Base-by-base conservation (phyloP, 1,140 invertebrate genomes). In the Cherax destructor region DNA sequence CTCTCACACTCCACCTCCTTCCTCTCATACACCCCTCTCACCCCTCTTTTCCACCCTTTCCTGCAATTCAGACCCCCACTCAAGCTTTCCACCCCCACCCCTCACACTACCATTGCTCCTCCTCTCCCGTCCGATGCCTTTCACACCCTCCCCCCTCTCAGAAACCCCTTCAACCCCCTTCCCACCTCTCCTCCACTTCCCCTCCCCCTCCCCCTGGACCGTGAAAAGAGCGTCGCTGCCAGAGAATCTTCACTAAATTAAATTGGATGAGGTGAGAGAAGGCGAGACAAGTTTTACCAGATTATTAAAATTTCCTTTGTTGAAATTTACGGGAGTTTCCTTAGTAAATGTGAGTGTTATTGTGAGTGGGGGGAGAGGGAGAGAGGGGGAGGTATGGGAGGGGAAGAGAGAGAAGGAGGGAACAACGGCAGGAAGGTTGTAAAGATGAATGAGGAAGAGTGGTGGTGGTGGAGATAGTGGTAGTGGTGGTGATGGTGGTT, bases 231-330 rank as follows among this genome's bases (percentile, higher is more conserved):
- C 81, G 5, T 30, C 16, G 50, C 77, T 11, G 52, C 5, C 7
- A 18, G 69, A 50, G 78, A 56, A n/a, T 7, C 83, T 61, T 49
- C 18, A 65, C n/a, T 49, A 85, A 85, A 85, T 85, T 85, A 85
- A 74, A 85, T 85, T 85, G 83, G 41, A 50, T 85, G 65, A 74
- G 41, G 61, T n/a, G n/a, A 85, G 61, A 72, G 81, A 79, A 50
- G 16, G 24, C 69, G 24, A 74, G 69, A 24, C 30, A 59, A 65
- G 41, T 85, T 85, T 85, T 85, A 85, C 83, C 59, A 52, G 83
- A 85, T 85, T 85, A 85, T 85, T 85, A 85, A 85, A 85, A 72
- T 69, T 85, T 74, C 83, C 83, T 85, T 85, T 84, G 81, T 84
- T 49, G 81, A 84, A 69, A 61, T 84, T 21, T 65, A 69, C 21